Evolutionary conservation across 2,113 vertebrate genomes (phyloP).

Genomic region (Trichechus manatus): DNA sequence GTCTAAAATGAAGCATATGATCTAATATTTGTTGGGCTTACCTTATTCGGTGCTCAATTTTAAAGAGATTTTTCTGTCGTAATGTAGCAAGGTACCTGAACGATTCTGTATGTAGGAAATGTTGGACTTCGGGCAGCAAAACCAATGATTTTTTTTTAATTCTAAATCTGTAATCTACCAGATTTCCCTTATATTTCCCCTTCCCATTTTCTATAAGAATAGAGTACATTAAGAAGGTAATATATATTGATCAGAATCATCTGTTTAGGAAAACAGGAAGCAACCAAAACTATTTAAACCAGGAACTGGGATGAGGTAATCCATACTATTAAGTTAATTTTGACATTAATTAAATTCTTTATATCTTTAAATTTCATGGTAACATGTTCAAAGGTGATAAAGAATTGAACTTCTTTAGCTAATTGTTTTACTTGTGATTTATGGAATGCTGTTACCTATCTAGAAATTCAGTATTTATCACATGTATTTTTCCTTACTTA

Average conservation of each 20-base stretch:
- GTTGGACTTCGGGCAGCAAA: neutral
- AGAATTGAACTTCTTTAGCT: neutral
- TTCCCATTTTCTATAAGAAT: neutral
- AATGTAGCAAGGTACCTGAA: neutral
- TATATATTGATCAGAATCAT: neutral
- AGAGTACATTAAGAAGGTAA: neutral
- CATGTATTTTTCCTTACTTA: constrained; percentile 47
- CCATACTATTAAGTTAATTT: neutral
- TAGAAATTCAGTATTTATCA: constrained; percentile 19
- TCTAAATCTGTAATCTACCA: neutral
- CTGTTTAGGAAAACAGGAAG: neutral
- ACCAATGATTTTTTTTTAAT: neutral
- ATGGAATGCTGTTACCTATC: neutral
- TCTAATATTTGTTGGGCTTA: neutral
- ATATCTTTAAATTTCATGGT: neutral
- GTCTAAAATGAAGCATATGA: neutral
- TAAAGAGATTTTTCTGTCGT: neutral
- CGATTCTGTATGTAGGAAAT: neutral
- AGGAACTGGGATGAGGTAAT: neutral
- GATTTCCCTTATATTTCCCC: neutral
- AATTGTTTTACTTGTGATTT: constrained; percentile 1
- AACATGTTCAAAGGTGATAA: neutral
- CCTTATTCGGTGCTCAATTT: neutral
- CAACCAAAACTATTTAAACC: neutral
- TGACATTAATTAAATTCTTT: neutral